Percentiles rank a stretch among this genome's conserved stretches.
Conservation (phyloP, 2,797 vertebrate species). For the Chaetophractus vellerosus region DNA sequence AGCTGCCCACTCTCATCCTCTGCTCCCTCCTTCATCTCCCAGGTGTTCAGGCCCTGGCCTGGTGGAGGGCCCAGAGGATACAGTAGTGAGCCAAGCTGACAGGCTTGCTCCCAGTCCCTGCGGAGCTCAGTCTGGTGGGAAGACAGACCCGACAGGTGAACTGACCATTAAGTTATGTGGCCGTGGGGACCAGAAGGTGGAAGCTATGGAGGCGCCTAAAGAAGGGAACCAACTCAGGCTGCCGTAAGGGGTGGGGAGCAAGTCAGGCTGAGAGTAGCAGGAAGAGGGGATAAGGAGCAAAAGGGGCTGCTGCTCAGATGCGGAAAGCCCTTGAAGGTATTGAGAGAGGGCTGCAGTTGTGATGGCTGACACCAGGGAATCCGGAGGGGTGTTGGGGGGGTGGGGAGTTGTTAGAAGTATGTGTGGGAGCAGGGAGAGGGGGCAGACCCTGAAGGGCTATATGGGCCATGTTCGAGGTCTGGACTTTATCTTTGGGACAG, state of each 20-base stretch:
- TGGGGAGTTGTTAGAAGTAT: neutral
- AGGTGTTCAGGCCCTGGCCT: neutral
- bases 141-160: conserved; percentile 64
- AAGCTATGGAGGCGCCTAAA: conserved; percentile 56
- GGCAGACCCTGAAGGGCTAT: neutral
- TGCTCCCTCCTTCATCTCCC: neutral
- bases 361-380: neutral
- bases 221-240: conserved; percentile 44
- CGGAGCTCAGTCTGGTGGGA: conserved; percentile 25
- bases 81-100: neutral
- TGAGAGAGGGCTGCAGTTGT: neutral
- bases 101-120: neutral
- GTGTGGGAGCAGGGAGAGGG: neutral
- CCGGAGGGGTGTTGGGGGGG: too few relatives aligned
- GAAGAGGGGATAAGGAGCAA: neutral
- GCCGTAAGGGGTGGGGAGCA: neutral
- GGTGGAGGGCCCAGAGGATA: neutral
- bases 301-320: neutral
- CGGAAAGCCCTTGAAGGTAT: neutral
- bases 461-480: neutral
- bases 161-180: conserved; percentile 36
- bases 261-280: neutral
- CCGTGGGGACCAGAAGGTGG: conserved; percentile 24
- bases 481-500: neutral
- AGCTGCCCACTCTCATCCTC: neutral